phyloP scores from a whole-genome alignment of 1,140 invertebrate genomes.

The Drosophila subobscura region DNA sequence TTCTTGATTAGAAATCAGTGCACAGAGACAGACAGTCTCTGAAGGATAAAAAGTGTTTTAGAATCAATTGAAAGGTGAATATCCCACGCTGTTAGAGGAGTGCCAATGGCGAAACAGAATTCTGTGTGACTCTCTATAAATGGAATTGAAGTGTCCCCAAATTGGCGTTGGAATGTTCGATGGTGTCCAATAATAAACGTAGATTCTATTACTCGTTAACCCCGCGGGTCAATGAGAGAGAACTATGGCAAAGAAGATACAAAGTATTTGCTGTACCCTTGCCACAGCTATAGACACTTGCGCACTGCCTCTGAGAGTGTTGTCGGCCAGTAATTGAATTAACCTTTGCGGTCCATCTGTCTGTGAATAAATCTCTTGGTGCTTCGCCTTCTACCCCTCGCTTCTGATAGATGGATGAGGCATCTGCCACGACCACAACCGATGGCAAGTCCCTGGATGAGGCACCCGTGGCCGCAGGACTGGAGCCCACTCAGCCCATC shows the following conservation, averaged over 20 bases:
- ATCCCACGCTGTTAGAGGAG: neutral
- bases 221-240: conserved; percentile 59
- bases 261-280: conserved; percentile 28
- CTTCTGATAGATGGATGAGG: conserved; percentile 42
- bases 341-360: conserved; percentile 32
- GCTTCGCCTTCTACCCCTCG: neutral
- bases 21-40: conserved; percentile 30
- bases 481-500: conserved; percentile 64
- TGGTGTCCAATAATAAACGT: conserved; percentile 32
- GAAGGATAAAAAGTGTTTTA: conserved; percentile 20
- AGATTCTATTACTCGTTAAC: conserved; percentile 64
- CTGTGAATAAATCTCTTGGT: conserved; percentile 16
- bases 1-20: conserved; percentile 6
- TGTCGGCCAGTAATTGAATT: conserved; percentile 17
- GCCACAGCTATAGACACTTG: conserved; percentile 21
- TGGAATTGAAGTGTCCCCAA: conserved; percentile 4
- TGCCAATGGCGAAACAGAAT: neutral
- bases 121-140: neutral
- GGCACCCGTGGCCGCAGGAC: conserved; percentile 53
- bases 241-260: conserved; percentile 35
- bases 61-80: conserved; percentile 20
- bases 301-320: conserved; percentile 9
- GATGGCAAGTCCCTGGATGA: conserved; percentile 63
- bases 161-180: conserved; percentile 3
- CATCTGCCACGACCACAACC: conserved; percentile 55